Base-by-base conservation (phyloP, 2,797 vertebrate genomes). In the Microctenopoma lineatum region DNA sequence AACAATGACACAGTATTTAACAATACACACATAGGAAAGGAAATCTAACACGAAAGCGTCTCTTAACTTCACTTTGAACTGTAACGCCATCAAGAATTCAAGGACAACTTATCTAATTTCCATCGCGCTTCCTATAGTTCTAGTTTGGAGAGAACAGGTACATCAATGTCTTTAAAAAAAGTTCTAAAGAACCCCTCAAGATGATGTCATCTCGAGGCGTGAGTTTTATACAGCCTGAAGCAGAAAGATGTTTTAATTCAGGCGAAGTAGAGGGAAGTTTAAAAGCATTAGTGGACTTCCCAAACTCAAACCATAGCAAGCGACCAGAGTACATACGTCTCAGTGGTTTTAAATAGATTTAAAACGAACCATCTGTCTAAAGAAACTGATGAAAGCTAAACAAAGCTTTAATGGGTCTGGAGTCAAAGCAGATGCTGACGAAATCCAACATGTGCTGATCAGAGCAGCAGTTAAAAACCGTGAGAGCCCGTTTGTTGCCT, bases 401-500 rank as follows among this genome's bases (percentile, higher is more conserved):
- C 75, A 68, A 63, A 69, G 65, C 78, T 79, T 77, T 71, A 70
- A 84, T 61, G 57, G 69, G 78, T 80, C 57, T 84, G 84, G 70
- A 79, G 76, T 55, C 56, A 53, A 42, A 74, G 73, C 83, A 81
- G 71, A 78, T 82, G 75, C 63, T 77, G 70, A 48, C 79, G 39
- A 79, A 81, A 81, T 48, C 54, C 70, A 73, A 50, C 78, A 87
- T 73, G 75, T 83, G 77, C 59, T 70, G 66, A 82, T 84, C 74
- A 88, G 73, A 74, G 79, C 72, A 66, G 71, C n/a, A 69, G 77
- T 59, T 51, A 7, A 42, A 75, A 44, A 36, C 18, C 52, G 21
- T 29, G 4, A 29, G 5, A 78, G 50, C 46, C 46, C 64, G 11
- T 38, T 32, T 38, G 77, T 66, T 54, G 67, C 51, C 41, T 51